phyloP scores from a whole-genome alignment of 2,797 vertebrate genomes.

The Molossus alvarezi region DNA sequence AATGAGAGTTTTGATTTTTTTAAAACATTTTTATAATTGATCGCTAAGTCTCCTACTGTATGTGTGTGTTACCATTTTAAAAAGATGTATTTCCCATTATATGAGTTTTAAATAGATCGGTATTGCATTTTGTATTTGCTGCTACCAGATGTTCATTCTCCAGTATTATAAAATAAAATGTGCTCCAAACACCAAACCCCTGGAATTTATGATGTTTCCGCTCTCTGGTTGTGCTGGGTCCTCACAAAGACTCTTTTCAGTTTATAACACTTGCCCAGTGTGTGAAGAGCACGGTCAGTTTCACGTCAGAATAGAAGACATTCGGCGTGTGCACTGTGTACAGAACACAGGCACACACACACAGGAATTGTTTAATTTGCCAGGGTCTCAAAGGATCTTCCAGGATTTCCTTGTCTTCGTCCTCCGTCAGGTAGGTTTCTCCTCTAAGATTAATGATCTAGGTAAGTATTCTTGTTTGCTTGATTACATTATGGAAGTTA shows the following conservation, averaged over 20 bases:
- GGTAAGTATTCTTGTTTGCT: not conserved
- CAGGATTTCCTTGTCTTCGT: not conserved
- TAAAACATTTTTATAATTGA: conserved; percentile 40
- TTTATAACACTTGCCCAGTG: not conserved
- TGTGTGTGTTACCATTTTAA: conserved; percentile 14
- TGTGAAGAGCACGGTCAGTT: not conserved
- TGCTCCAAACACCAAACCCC: not conserved
- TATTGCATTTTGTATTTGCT: conserved; percentile 63
- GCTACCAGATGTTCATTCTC: conserved; percentile 57
- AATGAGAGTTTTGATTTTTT: conserved; percentile 54
- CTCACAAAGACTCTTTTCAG: not conserved
- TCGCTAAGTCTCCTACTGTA: not conserved
- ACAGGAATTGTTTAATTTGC: not conserved
- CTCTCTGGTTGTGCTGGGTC: not conserved
- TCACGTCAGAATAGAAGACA: conserved; percentile 13
- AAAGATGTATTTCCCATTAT: conserved; percentile 49
- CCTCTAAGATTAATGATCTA: not conserved
- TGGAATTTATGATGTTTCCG: not conserved
- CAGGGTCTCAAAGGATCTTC: not conserved
- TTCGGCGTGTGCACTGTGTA: not conserved
- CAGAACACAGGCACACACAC: not conserved
- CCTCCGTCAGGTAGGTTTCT: conserved; percentile 30
- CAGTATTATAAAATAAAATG: conserved; percentile 73
- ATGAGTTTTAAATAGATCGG: conserved; percentile 59
- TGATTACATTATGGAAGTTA: not conserved